Base-by-base conservation (phyloP, 1,140 invertebrate species). In the Trichonephila clavata region DNA sequence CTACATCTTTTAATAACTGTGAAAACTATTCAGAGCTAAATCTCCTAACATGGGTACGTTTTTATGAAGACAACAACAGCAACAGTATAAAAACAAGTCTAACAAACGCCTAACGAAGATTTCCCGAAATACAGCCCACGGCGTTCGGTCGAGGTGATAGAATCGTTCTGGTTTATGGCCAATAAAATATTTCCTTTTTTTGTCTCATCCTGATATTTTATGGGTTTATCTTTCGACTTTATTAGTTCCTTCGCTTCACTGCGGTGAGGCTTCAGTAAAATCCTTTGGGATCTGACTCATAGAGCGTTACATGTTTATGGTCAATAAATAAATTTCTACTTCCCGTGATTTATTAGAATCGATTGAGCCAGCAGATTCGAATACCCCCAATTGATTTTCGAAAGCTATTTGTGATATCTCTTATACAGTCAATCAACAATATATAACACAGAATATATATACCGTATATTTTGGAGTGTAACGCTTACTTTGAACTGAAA, bases 101-200 rank as follows among this genome's bases (percentile, higher is more conserved):
- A 50, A 10, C 50, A 50, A 50, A 50, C 50, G 50, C 50, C 65
- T 68, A 68, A 68, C 65, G 65, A 68, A 68, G 21, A 3, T 24
- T 24, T 8, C 65, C 8, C 10, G n/a, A 68, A 24, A 10, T n/a
- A 24, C 24, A 10, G 10, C 24, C n/a, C n/a, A 2, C n/a, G 13
- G n/a, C 21, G 24, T 68, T n/a, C 24, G 65, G 24, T n/a, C 3
- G 65, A 27, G 21, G 65, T 24, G 21, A 24, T 27, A n/a, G 65
- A 68, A 27, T 3, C 65, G n/a, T 7, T 24, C 7, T 1, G 21
- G 21, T 68, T 68, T 68, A 68, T 68, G 65, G 65, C 65, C 65
- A 24, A 68, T 68, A 68, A 68, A 68, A 68, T 68, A 68, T 68
- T 68, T 68, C 65, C 65, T 68, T 68, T 65, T n/a, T 68, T 68